Percentiles rank a stretch among this genome's conserved stretches.
Evolutionary conservation across 2,888 invertebrate species (phyloP).

Genomic region (Drosophila koepferae): DNA sequence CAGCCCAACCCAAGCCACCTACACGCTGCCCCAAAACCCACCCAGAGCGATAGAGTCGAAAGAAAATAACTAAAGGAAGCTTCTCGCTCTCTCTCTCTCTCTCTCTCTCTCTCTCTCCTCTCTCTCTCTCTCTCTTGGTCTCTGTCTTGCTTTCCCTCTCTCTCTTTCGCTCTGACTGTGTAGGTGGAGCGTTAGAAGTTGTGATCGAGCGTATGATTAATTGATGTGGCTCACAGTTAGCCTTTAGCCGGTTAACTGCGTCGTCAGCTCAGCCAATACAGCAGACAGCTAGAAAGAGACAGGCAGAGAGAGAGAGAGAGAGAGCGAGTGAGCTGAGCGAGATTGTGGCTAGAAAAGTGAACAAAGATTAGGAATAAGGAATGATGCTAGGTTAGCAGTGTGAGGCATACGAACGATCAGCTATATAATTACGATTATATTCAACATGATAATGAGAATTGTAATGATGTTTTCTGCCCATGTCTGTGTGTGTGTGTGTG

Average conservation of each 20-base stretch:
- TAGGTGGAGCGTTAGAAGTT: slow-evolving; percentile 12
- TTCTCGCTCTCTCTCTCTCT: background rate
- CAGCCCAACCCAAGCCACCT: slow-evolving; percentile 2
- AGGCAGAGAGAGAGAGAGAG: background rate
- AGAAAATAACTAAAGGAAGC: slow-evolving; percentile 17
- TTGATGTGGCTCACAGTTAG: slow-evolving; percentile 18
- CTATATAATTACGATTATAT: slow-evolving; percentile 19
- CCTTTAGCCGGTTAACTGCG: slow-evolving; percentile 39
- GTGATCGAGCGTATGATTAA: slow-evolving; percentile 37
- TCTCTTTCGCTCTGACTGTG: slow-evolving; percentile 17
- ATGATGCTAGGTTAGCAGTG: slow-evolving; percentile 7
- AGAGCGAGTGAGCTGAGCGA: background rate
- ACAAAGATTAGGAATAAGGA: background rate
- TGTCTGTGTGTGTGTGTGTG: slow-evolving; percentile 7
- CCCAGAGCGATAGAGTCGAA: background rate
- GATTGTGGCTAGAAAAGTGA: background rate
- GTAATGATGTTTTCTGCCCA: slow-evolving; percentile 28
- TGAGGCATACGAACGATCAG: slow-evolving; percentile 21
- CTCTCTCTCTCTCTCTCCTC: background rate
- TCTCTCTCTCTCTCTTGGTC: background rate
- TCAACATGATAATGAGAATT: slow-evolving; percentile 24
- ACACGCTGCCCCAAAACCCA: background rate
- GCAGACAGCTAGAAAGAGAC: background rate
- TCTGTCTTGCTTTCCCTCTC: too few species aligned
- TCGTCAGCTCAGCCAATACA: slow-evolving; percentile 14